Conservation (phyloP, 2,113 vertebrate species). For the Junco hyemalis region DNA sequence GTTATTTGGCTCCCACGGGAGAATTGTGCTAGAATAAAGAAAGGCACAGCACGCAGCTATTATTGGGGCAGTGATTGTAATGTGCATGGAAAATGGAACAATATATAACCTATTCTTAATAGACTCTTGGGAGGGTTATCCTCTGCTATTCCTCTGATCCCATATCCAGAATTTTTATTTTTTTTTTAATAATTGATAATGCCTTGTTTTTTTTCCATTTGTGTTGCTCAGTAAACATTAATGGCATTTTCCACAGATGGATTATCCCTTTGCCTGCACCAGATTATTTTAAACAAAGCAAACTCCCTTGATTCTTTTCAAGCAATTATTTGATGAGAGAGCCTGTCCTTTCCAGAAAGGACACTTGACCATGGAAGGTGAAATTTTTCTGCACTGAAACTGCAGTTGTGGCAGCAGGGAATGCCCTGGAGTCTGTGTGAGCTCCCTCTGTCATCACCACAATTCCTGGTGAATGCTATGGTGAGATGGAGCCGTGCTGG, state of each 20-base stretch:
- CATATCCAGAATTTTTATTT: neutral
- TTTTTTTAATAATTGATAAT: neutral
- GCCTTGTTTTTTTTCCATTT: neutral
- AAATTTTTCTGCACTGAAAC: neutral
- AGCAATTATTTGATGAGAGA: neutral
- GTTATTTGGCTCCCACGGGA: constrained; percentile 17
- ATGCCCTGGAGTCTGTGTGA: neutral
- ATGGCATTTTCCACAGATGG: neutral
- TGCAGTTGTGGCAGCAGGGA: neutral
- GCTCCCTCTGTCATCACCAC: neutral
- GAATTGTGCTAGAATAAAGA: constrained; percentile 37
- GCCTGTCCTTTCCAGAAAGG: neutral
- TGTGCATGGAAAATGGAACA: constrained; percentile 61
- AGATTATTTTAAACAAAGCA: neutral
- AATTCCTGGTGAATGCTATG: rapidly evolving
- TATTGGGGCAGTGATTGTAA: constrained; percentile 56
- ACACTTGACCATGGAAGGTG: neutral
- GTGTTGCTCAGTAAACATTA: neutral
- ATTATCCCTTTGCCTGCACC: neutral
- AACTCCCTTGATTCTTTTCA: neutral
- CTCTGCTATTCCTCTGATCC: neutral
- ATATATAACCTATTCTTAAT: constrained; percentile 46
- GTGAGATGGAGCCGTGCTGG: neutral
- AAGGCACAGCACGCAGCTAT: constrained; percentile 23
- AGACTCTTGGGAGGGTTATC: constrained; percentile 52